phyloP scores from a whole-genome alignment of 92 coral and sea anemone genomes.

The Anthopleura xanthogrammica region DNA sequence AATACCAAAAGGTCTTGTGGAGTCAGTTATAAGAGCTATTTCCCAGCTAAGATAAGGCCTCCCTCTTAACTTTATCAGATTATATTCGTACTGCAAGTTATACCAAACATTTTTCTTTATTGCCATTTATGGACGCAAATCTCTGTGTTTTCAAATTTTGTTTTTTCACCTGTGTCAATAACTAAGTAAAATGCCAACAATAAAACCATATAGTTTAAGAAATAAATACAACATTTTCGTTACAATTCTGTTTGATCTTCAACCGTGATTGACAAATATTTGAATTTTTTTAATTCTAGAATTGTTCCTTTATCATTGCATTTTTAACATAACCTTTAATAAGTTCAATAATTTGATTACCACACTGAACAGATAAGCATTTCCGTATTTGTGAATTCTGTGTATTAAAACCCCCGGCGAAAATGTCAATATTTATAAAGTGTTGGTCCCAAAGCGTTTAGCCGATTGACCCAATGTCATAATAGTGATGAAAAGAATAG shows the following conservation, averaged over 20 bases:
- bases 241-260: neutral
- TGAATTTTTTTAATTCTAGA: neutral
- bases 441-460: slow-evolving; percentile 8
- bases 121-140: neutral
- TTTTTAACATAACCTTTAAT: slow-evolving; percentile 19
- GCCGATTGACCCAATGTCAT: slow-evolving; percentile 28
- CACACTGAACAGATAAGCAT: slow-evolving; percentile 7
- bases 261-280: neutral
- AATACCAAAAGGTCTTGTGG: neutral
- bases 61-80: neutral
- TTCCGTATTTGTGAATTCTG: slow-evolving; percentile 13
- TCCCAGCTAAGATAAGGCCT: neutral
- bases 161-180: neutral
- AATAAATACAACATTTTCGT: neutral
- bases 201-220: neutral
- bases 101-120: neutral
- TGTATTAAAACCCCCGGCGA: slow-evolving; percentile 12
- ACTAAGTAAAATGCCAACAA: neutral
- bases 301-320: neutral
- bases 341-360: slow-evolving; percentile 8
- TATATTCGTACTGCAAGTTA: neutral
- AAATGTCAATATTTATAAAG: slow-evolving; percentile 28
- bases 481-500: slow-evolving; percentile 6
- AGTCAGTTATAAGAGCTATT: neutral
- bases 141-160: neutral